phyloP scores from a whole-genome alignment of 2,888 invertebrate genomes.

The Polymixis flavicincta region DNA sequence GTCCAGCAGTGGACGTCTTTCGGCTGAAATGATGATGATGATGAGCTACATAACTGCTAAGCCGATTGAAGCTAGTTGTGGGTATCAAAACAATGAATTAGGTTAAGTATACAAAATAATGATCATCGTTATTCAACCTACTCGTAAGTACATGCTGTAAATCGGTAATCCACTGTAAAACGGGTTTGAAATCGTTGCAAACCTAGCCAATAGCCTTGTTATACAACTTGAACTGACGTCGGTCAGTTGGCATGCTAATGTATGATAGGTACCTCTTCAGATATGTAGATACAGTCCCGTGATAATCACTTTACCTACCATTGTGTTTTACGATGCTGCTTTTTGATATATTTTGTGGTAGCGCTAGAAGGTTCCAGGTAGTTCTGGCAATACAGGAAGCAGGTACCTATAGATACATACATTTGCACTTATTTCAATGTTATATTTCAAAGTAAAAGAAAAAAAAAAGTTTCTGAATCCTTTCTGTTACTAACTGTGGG shows the following conservation, averaged over 20 bases:
- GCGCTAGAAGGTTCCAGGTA: background rate
- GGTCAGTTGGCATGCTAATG: constrained; percentile 41
- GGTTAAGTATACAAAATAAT: constrained; percentile 27
- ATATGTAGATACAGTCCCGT: constrained; percentile 45
- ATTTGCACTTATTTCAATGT: background rate
- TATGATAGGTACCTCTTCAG: constrained; percentile 26
- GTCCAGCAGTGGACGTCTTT: too few relatives aligned
- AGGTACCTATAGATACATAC: background rate
- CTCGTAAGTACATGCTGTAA: constrained; percentile 29
- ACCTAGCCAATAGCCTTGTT: constrained; percentile 18
- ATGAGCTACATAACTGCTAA: too few relatives aligned
- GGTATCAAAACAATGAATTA: constrained; percentile 31
- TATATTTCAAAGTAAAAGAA: background rate
- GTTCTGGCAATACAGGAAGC: constrained; percentile 3
- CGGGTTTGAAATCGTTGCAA: constrained; percentile 20
- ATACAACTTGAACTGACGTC: constrained; percentile 28
- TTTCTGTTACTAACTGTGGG: background rate
- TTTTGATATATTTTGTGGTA: constrained; percentile 27
- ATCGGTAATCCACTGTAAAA: constrained; percentile 23
- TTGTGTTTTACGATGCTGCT: constrained; percentile 32
- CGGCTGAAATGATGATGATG: too few relatives aligned
- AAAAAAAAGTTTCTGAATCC: too few relatives aligned
- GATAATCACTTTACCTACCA: constrained; percentile 32
- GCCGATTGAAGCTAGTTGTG: constrained; percentile 7
- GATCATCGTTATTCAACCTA: constrained; percentile 7